A percentile compares a stretch with the other conserved stretches of the same genome.
These are phyloP conservation scores for Chrysolina americana DNA, from an alignment of 2,888 invertebrate genomes.

Conservation along the genomic window DNA sequence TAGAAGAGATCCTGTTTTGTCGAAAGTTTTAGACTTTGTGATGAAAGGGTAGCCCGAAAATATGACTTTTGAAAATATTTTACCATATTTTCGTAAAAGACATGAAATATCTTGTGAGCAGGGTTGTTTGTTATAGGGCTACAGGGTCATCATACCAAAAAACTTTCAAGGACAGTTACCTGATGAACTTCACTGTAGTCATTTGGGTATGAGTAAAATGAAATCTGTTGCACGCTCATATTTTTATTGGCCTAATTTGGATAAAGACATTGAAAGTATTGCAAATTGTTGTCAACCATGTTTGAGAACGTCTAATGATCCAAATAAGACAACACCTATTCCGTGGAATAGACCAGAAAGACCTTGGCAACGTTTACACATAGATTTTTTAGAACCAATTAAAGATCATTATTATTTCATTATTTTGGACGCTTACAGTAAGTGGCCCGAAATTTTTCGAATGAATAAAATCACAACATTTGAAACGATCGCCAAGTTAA, in stretches of 20 bases:
- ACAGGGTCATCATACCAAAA: too few species aligned
- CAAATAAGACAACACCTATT: neutral
- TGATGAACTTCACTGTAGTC: constrained; percentile 48
- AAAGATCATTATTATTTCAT: neutral
- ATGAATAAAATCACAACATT: constrained; percentile 13
- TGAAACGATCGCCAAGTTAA: constrained; percentile 10
- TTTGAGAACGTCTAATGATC: neutral
- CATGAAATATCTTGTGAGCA: neutral
- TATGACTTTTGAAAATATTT: neutral
- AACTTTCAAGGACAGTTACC: neutral
- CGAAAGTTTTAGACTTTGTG: neutral
- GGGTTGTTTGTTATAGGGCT: too few species aligned
- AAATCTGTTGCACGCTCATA: neutral
- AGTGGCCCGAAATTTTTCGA: constrained; percentile 23
- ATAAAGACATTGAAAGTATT: neutral
- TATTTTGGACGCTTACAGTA: constrained; percentile 7
- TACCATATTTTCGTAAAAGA: constrained; percentile 7
- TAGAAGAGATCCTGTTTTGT: neutral
- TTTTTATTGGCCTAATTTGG: neutral
- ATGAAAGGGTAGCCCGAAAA: neutral
- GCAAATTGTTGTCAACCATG: neutral
- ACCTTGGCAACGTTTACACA: neutral
- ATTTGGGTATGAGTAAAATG: constrained; percentile 39
- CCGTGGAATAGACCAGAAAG: neutral
- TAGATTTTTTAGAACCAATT: neutral